A percentile compares a stretch with the other conserved stretches of the same genome.
Evolutionary conservation across 1,140 invertebrate genomes (phyloP).

Genomic region (Drosophila teissieri): DNA sequence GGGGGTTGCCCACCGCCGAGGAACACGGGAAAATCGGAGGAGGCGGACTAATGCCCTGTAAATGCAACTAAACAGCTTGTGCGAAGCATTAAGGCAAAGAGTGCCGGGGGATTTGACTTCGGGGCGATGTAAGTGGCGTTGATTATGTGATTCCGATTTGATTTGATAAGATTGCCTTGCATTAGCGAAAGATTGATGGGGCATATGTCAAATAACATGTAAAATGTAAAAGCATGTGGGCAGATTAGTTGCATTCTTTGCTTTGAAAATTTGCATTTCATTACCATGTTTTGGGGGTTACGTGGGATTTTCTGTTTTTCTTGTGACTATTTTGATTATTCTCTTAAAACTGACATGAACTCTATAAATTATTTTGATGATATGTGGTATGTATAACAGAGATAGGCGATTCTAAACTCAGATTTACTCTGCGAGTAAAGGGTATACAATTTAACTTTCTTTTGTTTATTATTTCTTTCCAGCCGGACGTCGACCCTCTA

Average conservation of each 20-base stretch:
- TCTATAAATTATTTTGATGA: too few species aligned
- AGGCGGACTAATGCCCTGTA: constrained; percentile 59
- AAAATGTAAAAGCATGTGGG: constrained; percentile 1
- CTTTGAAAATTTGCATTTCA: background rate
- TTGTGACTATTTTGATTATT: too few species aligned
- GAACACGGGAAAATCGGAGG: background rate
- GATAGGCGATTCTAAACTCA: too few species aligned
- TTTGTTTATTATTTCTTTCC: too few species aligned
- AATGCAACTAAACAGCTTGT: constrained; percentile 72
- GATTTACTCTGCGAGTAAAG: too few species aligned
- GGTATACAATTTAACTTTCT: too few species aligned
- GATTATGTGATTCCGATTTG: constrained; percentile 65
- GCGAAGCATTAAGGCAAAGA: constrained; percentile 13
- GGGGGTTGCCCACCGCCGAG: constrained; percentile 18
- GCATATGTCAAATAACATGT: constrained; percentile 38
- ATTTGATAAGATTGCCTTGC: constrained; percentile 59
- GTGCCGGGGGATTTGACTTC: constrained; percentile 21
- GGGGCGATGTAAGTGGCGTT: constrained; percentile 36
- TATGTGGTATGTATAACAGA: too few species aligned
- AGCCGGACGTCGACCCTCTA: too few species aligned
- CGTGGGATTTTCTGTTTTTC: too few species aligned
- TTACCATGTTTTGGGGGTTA: too few species aligned
- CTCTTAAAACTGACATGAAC: too few species aligned
- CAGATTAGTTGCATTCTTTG: background rate
- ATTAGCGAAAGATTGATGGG: constrained; percentile 71